Conservation (phyloP, 2,113 vertebrate species). For the Tautogolabrus adspersus region DNA sequence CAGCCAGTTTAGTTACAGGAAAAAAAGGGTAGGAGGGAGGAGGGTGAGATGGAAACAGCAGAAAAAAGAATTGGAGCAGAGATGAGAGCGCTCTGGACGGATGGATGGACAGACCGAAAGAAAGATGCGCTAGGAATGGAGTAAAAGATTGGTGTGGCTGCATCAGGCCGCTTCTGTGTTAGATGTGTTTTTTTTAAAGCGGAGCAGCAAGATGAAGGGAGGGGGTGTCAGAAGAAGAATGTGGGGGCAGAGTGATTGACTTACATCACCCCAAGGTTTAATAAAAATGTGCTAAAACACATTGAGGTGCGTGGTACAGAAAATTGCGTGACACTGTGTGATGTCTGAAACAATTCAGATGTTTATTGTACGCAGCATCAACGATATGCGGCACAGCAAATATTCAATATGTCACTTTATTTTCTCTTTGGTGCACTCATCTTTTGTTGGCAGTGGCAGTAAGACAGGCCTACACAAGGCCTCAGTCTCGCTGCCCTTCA, state of each 20-base stretch:
- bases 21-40: slow-evolving; percentile 75
- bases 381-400: slow-evolving; percentile 44
- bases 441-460: slow-evolving; percentile 56
- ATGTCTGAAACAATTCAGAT: slow-evolving; percentile 65
- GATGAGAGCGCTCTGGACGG: slow-evolving; percentile 66
- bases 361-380: slow-evolving; percentile 62
- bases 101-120: slow-evolving; percentile 50
- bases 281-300: slow-evolving; percentile 78
- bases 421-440: slow-evolving; percentile 39
- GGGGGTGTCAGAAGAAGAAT: slow-evolving; percentile 38
- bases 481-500: slow-evolving; percentile 45
- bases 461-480: slow-evolving; percentile 42
- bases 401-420: slow-evolving; percentile 72
- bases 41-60: slow-evolving; percentile 58
- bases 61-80: slow-evolving; percentile 68
- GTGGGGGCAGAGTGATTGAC: slow-evolving; percentile 66
- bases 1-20: slow-evolving; percentile 99
- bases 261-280: slow-evolving; percentile 69
- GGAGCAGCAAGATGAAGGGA: slow-evolving; percentile 28
- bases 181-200: slow-evolving; percentile 53
- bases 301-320: slow-evolving; percentile 61
- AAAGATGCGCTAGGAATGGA: slow-evolving; percentile 23
- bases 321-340: slow-evolving; percentile 33
- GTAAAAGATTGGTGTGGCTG: slow-evolving; percentile 26
- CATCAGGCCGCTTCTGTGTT: slow-evolving; percentile 60